Base-by-base conservation (phyloP, 2,797 vertebrate species). In the Pangasius krempfi region DNA sequence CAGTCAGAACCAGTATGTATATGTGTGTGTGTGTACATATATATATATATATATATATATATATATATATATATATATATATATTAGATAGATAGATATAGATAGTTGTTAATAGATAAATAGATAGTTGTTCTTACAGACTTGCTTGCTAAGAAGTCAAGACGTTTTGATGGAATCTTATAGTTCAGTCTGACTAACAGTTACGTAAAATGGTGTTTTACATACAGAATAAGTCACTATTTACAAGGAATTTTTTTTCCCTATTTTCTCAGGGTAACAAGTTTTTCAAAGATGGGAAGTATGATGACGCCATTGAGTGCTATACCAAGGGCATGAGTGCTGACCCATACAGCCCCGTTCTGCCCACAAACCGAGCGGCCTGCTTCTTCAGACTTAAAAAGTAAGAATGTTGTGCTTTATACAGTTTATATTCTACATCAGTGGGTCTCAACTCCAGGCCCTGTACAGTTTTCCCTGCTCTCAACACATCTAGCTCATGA, bases 331-430 rank as follows among this genome's bases (percentile, higher is more conserved):
- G 97, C 87, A 99, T 99, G 98, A 92, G 91, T 84, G 97, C 95
- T 0, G 98, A 99, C 91, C 97, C 98, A 0, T 97, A 97, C 93
- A 98, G 96, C 94, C 97, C 98, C 0, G 93, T 98, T 73, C 94
- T 99, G 50, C 98, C 98, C n/a, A 97, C 98, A 62, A 99, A 99
- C 93, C 95, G 99, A 94, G 98, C 98, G 0, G 95, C 98, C 0
- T 94, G 97, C 79, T 99, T 99, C 94, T 97, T 97, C 82, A 96
- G 97, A 92, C 95, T 97, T 84, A 98, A 97, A 91, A 99, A 99
- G 98, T 99, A 95, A 96, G 96, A 52, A 68, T 22, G 18, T 33
- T 16, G 27, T 30, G 5, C 27, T 80, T 37, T 80, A 80, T 37
- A 37, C 47, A 0, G 18, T 58, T 37, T 56, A 10, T 37, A 27